Evolutionary conservation across 2,797 vertebrate genomes (phyloP).

Genomic region (Coregonus suidteri): DNA sequence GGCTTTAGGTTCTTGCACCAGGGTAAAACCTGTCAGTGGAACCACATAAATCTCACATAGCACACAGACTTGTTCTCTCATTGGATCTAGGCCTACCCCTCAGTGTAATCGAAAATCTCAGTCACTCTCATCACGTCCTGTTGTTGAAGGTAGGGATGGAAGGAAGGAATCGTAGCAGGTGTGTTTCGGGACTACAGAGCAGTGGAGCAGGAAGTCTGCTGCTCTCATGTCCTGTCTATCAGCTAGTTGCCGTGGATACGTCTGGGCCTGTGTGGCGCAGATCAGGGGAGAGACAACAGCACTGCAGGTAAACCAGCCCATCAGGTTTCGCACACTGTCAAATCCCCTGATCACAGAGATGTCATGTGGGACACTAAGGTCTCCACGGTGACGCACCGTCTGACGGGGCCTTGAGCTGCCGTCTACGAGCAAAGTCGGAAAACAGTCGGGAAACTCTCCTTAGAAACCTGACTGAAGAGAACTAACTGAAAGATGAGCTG

Average conservation of each 20-base stretch:
- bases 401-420: slow-evolving; percentile 45
- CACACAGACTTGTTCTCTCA: not conserved
- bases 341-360: slow-evolving; percentile 61
- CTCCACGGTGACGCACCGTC: slow-evolving; percentile 43
- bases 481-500: not conserved
- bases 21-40: not conserved
- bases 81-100: not conserved
- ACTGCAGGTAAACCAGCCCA: slow-evolving; percentile 65
- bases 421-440: not conserved
- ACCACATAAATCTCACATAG: not conserved
- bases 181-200: not conserved
- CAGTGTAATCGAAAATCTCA: too few relatives aligned
- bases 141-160: slow-evolving; percentile 23
- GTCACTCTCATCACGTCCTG: not conserved
- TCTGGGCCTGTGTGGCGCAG: slow-evolving; percentile 33
- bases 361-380: slow-evolving; percentile 17
- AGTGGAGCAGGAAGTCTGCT: slow-evolving; percentile 32
- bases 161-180: slow-evolving; percentile 7
- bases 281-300: slow-evolving; percentile 24
- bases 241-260: slow-evolving; percentile 44
- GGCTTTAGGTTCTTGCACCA: not conserved
- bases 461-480: slow-evolving; percentile 3
- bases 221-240: not conserved
- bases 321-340: slow-evolving; percentile 68
- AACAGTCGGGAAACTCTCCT: slow-evolving; percentile 4